phyloP scores from a whole-genome alignment of 1,140 invertebrate genomes.

The Drosophila dunni region DNA sequence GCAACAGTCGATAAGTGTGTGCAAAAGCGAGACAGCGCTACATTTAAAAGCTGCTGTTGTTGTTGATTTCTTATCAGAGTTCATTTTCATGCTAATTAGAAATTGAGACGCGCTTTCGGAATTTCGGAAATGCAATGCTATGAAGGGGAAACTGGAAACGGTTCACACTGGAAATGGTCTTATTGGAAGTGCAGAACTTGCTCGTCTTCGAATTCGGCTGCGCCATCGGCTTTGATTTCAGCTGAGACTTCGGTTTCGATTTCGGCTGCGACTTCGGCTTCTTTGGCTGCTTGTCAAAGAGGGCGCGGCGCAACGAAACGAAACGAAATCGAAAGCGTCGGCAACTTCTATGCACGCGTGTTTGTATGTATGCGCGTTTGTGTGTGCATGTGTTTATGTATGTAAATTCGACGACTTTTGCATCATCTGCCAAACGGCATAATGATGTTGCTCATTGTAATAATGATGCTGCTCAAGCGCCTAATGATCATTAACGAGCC shows the following conservation, averaged over 20 bases:
- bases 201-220: neutral
- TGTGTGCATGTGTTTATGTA: too few relatives aligned
- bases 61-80: constrained; percentile 19
- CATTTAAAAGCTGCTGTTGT: neutral
- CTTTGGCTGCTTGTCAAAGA: constrained; percentile 8
- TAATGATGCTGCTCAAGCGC: neutral
- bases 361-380: too few relatives aligned
- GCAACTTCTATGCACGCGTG: constrained; percentile 35
- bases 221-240: too few relatives aligned
- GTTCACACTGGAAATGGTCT: constrained; percentile 32
- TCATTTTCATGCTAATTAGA: constrained; percentile 76
- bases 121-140: constrained; percentile 73
- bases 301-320: constrained; percentile 38
- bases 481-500: constrained; percentile 11
- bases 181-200: constrained; percentile 27
- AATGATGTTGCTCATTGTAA: neutral
- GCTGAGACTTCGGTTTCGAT: too few relatives aligned
- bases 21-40: neutral
- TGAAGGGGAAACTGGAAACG: constrained; percentile 16
- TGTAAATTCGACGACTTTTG: constrained; percentile 17
- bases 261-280: too few relatives aligned
- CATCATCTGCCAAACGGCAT: constrained; percentile 36
- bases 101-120: constrained; percentile 60
- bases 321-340: constrained; percentile 56
- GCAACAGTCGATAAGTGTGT: neutral